Evolutionary conservation across 2,888 invertebrate genomes (phyloP), one percentile per base, ranked within the genome.

Genomic region (Beris morrisii): DNA sequence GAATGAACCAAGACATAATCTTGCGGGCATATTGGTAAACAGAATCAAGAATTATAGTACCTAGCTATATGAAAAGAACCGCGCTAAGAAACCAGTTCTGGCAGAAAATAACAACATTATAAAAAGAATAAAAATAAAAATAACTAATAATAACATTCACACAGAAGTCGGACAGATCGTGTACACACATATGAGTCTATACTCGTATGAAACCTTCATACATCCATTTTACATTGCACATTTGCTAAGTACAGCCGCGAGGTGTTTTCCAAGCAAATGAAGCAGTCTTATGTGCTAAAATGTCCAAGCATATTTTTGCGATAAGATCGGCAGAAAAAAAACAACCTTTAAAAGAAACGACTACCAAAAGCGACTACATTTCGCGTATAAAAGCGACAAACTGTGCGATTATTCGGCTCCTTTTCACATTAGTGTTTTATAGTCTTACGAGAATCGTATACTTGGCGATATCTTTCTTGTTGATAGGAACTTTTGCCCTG

Each of bases 221-320:
- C 38, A 15, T 15, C 9, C 56, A 38, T 15, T 38, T 12, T 4
- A 32, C 9, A 6, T 15, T 43, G 13, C 4, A 32, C 32, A 28
- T 32, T 54, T 15, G 43, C 58, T 58, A 46, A 58, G 58, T 58
- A 58, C 58, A 58, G 45, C 58, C 58, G 58, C 58, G 46, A 58
- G 58, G 58, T 58, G 58, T 58, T 58, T 58, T 58, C 58, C 58
- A 46, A 45, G 58, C 58, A 58, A 58, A 58, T 58, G 58, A 58
- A 58, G 46, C 58, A 30, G 58, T 58, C 58, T 32, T 22, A 43
- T 56, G 61, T 38, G 61, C 61, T 50, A 61, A 58, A 61, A 61
- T 52, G 61, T 43, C 61, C 61, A 38, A 52, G 50, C 61, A 61
- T 61, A 61, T 61, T 22, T 22, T 61, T 61, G 50, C 52, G 61